Conservation (phyloP, 2,888 invertebrate genomes). For the Amblyteles armatorius region DNA sequence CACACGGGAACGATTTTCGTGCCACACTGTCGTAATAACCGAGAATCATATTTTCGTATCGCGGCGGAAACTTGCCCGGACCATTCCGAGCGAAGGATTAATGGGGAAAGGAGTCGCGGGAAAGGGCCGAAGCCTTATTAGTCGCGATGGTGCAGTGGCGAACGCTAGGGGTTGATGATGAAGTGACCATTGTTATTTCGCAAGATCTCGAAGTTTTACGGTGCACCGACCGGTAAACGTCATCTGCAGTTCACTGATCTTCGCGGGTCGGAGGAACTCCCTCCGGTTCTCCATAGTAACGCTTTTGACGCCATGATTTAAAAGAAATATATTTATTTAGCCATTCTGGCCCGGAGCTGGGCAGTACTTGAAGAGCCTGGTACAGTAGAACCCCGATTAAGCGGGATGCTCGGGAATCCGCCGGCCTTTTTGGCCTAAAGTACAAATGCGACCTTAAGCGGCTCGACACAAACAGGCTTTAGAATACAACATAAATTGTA, state of each 20-base stretch:
- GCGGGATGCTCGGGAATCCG: too few relatives aligned
- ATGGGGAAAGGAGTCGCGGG: not conserved
- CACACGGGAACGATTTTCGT: constrained; percentile 24
- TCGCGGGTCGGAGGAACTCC: too few relatives aligned
- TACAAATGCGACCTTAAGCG: too few relatives aligned
- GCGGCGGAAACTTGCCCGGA: constrained; percentile 1
- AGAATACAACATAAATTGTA: not conserved
- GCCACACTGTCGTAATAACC: not conserved
- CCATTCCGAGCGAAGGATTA: not conserved
- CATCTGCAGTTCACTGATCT: too few relatives aligned
- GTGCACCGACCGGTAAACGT: not conserved
- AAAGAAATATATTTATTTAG: not conserved
- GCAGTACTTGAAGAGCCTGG: too few relatives aligned
- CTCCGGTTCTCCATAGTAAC: too few relatives aligned
- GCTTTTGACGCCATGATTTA: not conserved
- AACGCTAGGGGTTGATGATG: not conserved
- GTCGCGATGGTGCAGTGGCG: not conserved
- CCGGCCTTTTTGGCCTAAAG: too few relatives aligned
- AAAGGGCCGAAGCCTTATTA: not conserved
- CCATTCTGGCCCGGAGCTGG: not conserved
- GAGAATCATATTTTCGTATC: constrained; percentile 17
- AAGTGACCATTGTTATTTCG: not conserved
- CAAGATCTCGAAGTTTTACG: not conserved
- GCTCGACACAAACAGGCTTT: not conserved
- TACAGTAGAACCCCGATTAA: too few relatives aligned